Conservation (phyloP, 1,140 invertebrate genomes). For the Capitella teleta region DNA sequence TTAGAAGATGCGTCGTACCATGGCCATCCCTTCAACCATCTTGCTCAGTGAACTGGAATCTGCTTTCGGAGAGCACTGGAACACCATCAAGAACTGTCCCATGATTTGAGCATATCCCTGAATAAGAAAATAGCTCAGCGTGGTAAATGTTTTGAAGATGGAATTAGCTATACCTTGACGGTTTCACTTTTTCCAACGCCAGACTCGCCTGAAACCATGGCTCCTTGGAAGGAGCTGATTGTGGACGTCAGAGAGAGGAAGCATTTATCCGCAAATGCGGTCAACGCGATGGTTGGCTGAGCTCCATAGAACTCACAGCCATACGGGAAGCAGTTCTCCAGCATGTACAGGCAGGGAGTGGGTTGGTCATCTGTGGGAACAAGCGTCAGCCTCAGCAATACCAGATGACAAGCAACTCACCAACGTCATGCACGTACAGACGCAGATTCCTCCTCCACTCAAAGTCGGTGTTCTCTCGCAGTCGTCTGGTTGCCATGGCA, state of each 20-base stretch:
- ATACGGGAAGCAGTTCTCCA: conserved; percentile 33
- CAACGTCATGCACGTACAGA: conserved; percentile 24
- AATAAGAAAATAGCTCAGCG: too few species aligned
- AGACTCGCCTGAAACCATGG: conserved; percentile 26
- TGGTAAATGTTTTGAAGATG: too few species aligned
- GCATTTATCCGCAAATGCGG: conserved; percentile 35
- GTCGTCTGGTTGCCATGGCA: conserved; percentile 30
- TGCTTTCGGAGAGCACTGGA: conserved; percentile 28
- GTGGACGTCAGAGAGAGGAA: conserved; percentile 37
- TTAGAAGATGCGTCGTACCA: conserved; percentile 20
- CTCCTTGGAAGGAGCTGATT: conserved; percentile 27
- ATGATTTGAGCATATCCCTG: conserved; percentile 37
- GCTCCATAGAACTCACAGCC: conserved; percentile 41
- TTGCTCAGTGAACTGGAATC: conserved; percentile 26
- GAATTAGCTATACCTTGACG: conserved; percentile 35
- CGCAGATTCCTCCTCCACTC: conserved; percentile 38
- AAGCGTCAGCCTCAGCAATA: neutral
- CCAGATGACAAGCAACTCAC: neutral
- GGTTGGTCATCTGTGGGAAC: conserved; percentile 17
- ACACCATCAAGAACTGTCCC: conserved; percentile 28
- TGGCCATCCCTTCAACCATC: conserved; percentile 34
- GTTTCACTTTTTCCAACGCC: conserved; percentile 39
- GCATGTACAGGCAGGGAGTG: conserved; percentile 30
- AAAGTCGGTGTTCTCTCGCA: conserved; percentile 38
- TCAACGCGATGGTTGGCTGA: conserved; percentile 26